Conservation (phyloP, 2,113 vertebrate species). For the Macquaria australasica region DNA sequence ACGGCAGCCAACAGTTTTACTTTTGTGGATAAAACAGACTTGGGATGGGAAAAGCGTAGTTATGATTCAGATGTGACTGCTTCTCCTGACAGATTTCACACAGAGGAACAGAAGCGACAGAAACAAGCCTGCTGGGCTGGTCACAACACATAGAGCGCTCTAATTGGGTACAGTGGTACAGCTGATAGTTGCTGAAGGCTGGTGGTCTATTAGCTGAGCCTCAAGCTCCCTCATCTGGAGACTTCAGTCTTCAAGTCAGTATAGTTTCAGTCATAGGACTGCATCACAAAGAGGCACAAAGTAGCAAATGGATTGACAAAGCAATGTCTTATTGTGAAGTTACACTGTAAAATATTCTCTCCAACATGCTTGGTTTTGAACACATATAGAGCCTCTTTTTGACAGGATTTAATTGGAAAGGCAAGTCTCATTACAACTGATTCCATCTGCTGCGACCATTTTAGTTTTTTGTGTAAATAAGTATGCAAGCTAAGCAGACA, state of each 20-base stretch:
- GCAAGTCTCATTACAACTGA: background rate
- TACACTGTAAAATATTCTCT: background rate
- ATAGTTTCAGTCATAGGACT: background rate
- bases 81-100: slow-evolving; percentile 6
- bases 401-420: background rate
- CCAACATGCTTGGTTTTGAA: background rate
- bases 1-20: background rate
- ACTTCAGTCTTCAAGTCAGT: slow-evolving; percentile 26
- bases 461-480: background rate
- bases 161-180: slow-evolving; percentile 39
- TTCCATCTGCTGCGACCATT: background rate
- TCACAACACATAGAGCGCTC: slow-evolving; percentile 1
- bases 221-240: slow-evolving; percentile 78
- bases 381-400: background rate
- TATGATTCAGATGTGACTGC: slow-evolving; percentile 16
- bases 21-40: background rate
- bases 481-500: no score
- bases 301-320: background rate
- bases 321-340: background rate
- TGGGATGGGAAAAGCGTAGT: background rate
- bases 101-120: slow-evolving; percentile 10
- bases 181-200: slow-evolving; percentile 12
- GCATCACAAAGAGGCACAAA: background rate
- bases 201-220: slow-evolving; percentile 31
- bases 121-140: slow-evolving; percentile 26